Base-by-base conservation (phyloP, 1,140 invertebrate genomes). In the Ostrea denselamellosa region DNA sequence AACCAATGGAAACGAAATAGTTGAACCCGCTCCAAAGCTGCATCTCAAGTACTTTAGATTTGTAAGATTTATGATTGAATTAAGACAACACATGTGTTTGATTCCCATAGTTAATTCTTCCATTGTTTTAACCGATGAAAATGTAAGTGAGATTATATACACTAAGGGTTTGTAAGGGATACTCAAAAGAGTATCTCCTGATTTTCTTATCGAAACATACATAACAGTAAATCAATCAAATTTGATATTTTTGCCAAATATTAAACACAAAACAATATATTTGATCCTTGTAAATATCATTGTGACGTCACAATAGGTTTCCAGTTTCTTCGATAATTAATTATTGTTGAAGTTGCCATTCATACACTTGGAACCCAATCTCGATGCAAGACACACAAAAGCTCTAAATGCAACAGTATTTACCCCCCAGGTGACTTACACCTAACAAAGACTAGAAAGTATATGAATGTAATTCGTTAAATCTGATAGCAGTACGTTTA, bases 401-500 rank as follows among this genome's bases (percentile, higher is more conserved):
- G 22, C 28, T 28, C 22, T 77, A 25, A 77, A 77, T 77, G 56
- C n/a, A 19, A 62, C 56, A 62, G 56, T 62, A 12, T 34, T 77
- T 28, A 10, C 25, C 68, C 68, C 68, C 22, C 14, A 77, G 68
- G 68, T 14, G 56, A 62, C n/a, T 77, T 34, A 25, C 7, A 25
- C 28, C 9, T 25, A 77, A 77, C 65, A 68, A 68, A 22, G 9
- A 68, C 65, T 25, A 68, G 65, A 68, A 25, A 34, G 68, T 34
- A 22, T 77, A 77, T 77, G 28, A 25, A 77, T 77, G 14, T 28
- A 34, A 22, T 28, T 12, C 12, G 25, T 25, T 9, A 62, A 77
- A 77, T 77, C 68, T 77, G 68, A 77, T 77, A 77, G 25, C 28
- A 12, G 68, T 12, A 25, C 28, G 68, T 77, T 77, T 77, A 77